These are phyloP conservation scores for Dryas iulia DNA, from an alignment of 1,140 invertebrate species.

Conservation along the genomic window DNA sequence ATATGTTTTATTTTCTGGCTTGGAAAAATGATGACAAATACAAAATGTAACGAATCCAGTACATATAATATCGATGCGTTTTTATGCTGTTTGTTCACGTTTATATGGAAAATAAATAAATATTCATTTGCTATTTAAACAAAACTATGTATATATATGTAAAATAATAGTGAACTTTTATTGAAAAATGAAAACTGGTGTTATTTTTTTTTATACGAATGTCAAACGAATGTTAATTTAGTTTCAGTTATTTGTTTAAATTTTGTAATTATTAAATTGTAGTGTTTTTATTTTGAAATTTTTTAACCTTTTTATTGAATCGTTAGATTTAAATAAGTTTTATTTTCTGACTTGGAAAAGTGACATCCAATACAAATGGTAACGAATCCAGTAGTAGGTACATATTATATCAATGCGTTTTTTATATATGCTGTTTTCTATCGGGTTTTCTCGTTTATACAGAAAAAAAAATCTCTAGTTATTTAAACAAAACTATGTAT, in stretches of 20 bases:
- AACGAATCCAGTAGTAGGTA: no score
- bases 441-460: conserved; percentile 5
- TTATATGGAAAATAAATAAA: neutral
- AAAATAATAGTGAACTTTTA: neutral
- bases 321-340: no score
- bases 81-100: neutral
- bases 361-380: no score
- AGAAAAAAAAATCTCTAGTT: neutral
- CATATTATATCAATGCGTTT: conserved; percentile 13
- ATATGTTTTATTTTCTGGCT: no score
- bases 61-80: conserved; percentile 11
- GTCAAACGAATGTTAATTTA: no score
- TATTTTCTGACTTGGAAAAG: no score
- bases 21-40: no score
- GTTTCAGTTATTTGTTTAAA: no score
- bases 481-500: neutral
- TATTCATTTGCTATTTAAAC: neutral
- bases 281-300: no score
- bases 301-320: no score
- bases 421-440: neutral
- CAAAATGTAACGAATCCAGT: no score
- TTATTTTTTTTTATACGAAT: neutral
- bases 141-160: neutral
- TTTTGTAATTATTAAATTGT: no score
- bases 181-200: neutral